Evolutionary conservation across 23 tunicate genomes (phyloP).

Genomic region (Phallusia fumigata): DNA sequence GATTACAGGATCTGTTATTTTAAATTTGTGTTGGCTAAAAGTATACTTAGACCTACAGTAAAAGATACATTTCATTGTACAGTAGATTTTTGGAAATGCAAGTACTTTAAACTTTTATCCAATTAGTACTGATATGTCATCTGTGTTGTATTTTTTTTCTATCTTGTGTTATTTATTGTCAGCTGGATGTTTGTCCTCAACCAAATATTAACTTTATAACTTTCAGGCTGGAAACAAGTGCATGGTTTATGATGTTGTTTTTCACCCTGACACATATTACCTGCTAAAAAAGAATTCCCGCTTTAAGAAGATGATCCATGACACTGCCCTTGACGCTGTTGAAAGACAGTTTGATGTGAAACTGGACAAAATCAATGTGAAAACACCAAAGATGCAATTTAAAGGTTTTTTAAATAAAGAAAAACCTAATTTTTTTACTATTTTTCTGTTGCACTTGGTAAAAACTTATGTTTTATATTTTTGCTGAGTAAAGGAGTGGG

Average conservation of each 20-base stretch:
- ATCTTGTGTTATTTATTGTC: too few relatives aligned
- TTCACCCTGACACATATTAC: slow-evolving; percentile 92
- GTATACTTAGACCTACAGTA: too few relatives aligned
- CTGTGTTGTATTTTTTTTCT: too few relatives aligned
- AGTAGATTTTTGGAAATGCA: too few relatives aligned
- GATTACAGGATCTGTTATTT: too few relatives aligned
- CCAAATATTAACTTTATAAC: not conserved
- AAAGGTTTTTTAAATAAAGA: slow-evolving; percentile 44
- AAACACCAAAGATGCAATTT: slow-evolving; percentile 86
- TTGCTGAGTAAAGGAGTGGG: too few relatives aligned
- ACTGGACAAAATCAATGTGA: slow-evolving; percentile 76
- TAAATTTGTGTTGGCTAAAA: too few relatives aligned
- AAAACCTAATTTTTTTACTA: not conserved
- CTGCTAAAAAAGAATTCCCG: slow-evolving; percentile 71
- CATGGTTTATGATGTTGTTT: slow-evolving; percentile 89
- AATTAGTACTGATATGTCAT: too few relatives aligned
- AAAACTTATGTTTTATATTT: too few relatives aligned
- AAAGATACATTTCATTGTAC: too few relatives aligned
- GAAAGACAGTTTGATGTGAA: slow-evolving; percentile 64
- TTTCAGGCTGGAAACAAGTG: slow-evolving; percentile 74
- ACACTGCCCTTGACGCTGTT: slow-evolving; percentile 93
- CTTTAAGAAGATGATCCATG: slow-evolving; percentile 89
- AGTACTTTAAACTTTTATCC: too few relatives aligned
- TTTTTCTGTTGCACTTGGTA: not conserved
- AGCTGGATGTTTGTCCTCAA: too few relatives aligned